These are phyloP conservation scores for Hylaeus volcanicus DNA, from an alignment of 1,140 invertebrate genomes.

Conservation along the genomic window DNA sequence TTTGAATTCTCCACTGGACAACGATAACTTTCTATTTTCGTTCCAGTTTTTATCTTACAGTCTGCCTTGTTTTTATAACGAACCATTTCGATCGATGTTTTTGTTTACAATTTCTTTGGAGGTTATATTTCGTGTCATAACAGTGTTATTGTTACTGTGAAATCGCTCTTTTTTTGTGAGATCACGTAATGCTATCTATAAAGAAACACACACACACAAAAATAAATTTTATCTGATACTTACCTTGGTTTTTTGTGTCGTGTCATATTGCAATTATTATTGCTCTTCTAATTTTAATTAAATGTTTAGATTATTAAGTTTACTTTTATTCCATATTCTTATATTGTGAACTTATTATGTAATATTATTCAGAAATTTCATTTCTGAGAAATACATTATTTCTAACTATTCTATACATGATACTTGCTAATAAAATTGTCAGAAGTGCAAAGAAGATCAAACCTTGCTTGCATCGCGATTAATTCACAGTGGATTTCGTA, in stretches of 20 bases:
- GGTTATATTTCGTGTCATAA: constrained; percentile 23
- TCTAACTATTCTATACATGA: constrained; percentile 9
- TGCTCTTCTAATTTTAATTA: neutral
- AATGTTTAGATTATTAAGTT: neutral
- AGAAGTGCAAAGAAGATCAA: constrained; percentile 22
- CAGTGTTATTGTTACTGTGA: constrained; percentile 11
- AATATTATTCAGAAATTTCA: neutral
- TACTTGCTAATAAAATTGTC: constrained; percentile 4
- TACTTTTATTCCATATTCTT: neutral
- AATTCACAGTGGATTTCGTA: constrained; percentile 37
- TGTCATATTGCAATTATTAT: neutral
- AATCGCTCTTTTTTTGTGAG: constrained; percentile 2
- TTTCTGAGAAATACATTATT: neutral
- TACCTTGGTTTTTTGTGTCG: neutral
- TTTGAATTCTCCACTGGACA: neutral
- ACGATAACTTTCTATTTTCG: constrained; percentile 11
- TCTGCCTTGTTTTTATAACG: neutral
- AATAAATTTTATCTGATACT: neutral
- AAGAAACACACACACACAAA: neutral
- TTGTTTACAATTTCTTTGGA: constrained; percentile 29
- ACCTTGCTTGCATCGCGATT: constrained; percentile 42
- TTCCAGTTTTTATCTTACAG: constrained; percentile 23
- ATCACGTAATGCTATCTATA: neutral
- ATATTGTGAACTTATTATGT: neutral
- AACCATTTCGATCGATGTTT: neutral